Conservation (phyloP, 2,113 vertebrate genomes). For the Macrotus californicus region DNA sequence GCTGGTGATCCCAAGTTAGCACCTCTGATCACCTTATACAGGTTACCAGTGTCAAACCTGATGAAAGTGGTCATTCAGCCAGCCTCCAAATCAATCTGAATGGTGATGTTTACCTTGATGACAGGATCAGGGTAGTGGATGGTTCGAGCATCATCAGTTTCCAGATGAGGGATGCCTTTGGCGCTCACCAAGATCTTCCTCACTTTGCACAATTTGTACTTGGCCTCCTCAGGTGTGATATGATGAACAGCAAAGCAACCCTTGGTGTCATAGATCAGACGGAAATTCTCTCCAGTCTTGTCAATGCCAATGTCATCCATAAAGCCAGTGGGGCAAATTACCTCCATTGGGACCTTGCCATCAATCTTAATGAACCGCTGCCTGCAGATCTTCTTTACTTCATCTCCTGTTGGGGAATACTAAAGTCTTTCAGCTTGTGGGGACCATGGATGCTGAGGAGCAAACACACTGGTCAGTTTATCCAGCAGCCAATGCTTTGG, state of each 20-base stretch:
- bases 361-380: not conserved
- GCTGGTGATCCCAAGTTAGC: not conserved
- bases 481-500: not conserved
- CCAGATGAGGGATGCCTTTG: slow-evolving; percentile 96
- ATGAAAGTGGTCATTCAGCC: slow-evolving; percentile 98
- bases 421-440: not conserved
- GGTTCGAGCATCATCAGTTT: slow-evolving; percentile 96
- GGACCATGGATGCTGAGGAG: not conserved
- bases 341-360: not conserved
- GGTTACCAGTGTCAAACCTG: slow-evolving; percentile 95
- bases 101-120: slow-evolving; percentile 96
- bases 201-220: slow-evolving; percentile 99
- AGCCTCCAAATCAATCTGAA: slow-evolving; percentile 94
- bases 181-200: slow-evolving; percentile 93
- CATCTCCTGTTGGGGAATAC: not conserved
- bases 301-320: not conserved
- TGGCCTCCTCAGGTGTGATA: not conserved
- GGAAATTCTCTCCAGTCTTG: not conserved
- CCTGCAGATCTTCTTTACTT: not conserved
- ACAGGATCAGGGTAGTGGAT: slow-evolving; percentile 96
- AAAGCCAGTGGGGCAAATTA: not conserved
- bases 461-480: not conserved
- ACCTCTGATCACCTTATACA: not conserved
- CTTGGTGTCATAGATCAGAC: not conserved
- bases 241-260: not conserved